Conservation (phyloP, 2,113 vertebrate species). For the Octodon degus region DNA sequence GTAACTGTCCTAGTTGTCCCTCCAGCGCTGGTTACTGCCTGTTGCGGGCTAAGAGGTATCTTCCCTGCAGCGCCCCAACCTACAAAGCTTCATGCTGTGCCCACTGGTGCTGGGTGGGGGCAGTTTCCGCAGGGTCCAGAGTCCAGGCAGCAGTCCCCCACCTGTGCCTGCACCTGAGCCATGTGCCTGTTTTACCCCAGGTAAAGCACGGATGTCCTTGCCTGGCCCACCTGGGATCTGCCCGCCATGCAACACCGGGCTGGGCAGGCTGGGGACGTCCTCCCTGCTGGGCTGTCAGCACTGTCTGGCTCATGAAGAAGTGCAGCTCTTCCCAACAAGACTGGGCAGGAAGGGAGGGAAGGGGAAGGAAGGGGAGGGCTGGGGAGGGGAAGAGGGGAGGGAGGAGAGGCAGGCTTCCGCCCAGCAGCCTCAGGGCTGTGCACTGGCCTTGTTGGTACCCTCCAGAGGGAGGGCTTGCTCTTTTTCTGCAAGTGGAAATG, state of each 20-base stretch:
- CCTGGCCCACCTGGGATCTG: not conserved
- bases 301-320: too few relatives aligned
- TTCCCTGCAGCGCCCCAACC: not conserved
- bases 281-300: too few relatives aligned
- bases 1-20: not conserved
- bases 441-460: not conserved
- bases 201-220: not conserved
- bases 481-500: not conserved
- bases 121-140: not conserved
- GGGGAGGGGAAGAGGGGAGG: not conserved
- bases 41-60: not conserved
- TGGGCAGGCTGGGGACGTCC: accelerated
- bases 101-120: not conserved
- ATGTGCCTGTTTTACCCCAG: accelerated
- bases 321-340: accelerated
- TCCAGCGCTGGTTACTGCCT: not conserved
- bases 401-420: not conserved
- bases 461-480: not conserved
- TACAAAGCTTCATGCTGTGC: not conserved
- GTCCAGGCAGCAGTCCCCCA: not conserved
- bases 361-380: too few relatives aligned
- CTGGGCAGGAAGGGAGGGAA: not conserved
- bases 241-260: accelerated
- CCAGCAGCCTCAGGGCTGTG: accelerated
- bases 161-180: accelerated